A percentile compares a stretch with the other conserved stretches of the same genome.
phyloP scores from a whole-genome alignment of 2,797 vertebrate genomes.

The Etheostoma nigrum region DNA sequence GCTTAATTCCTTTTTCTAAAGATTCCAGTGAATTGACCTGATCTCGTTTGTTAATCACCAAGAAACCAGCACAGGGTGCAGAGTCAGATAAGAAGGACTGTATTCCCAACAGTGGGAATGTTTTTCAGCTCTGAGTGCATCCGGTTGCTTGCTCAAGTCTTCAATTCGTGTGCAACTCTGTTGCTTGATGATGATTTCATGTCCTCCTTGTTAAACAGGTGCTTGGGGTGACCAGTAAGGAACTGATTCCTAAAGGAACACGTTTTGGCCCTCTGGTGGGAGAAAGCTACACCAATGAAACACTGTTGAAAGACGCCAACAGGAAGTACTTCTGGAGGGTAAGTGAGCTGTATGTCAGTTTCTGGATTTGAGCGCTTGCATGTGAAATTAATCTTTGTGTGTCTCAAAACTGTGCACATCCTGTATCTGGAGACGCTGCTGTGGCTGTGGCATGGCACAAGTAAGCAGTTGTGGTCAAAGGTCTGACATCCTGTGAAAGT shows the following conservation, averaged over 20 bases:
- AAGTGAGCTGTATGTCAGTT: conserved; percentile 68
- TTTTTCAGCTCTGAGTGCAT: conserved; percentile 31
- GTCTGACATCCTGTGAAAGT: conserved; percentile 69
- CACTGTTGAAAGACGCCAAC: conserved; percentile 88
- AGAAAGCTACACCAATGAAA: conserved; percentile 90
- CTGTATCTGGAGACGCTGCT: conserved; percentile 66
- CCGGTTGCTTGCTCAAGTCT: conserved; percentile 15
- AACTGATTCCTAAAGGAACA: conserved; percentile 93
- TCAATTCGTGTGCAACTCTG: conserved; percentile 30
- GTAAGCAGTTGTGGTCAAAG: conserved; percentile 66
- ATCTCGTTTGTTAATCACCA: conserved; percentile 30
- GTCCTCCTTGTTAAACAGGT: conserved; percentile 80
- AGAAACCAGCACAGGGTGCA: conserved; percentile 15
- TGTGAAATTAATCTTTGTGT: conserved; percentile 21
- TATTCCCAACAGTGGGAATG: conserved; percentile 31
- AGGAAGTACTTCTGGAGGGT: conserved; percentile 97
- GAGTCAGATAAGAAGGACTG: conserved; percentile 17
- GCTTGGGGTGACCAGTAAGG: conserved; percentile 91
- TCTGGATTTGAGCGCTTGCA: conserved; percentile 27
- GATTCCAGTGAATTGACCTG: conserved; percentile 9
- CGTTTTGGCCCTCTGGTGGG: conserved; percentile 94
- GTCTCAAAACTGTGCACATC: conserved; percentile 79
- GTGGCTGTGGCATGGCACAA: conserved; percentile 40
- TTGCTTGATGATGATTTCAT: conserved; percentile 47
- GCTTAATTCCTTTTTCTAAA: conserved; percentile 20